Conservation (phyloP, 2,797 vertebrate species). For the Paramormyrops hopkinsi region DNA sequence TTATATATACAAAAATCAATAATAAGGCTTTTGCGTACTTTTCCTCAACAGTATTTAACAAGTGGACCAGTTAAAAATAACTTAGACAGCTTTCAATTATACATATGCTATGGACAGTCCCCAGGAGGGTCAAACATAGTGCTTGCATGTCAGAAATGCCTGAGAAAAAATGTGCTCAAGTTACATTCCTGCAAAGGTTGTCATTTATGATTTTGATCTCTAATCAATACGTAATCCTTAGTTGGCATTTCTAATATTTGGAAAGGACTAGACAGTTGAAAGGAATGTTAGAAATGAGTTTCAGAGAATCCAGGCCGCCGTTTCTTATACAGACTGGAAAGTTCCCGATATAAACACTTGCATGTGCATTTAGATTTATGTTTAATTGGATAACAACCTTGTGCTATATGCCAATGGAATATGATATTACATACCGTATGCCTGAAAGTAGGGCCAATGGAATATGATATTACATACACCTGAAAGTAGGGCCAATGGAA, state of each 20-base stretch:
- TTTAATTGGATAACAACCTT: neutral
- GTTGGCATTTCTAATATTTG: neutral
- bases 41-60: neutral
- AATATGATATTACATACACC: neutral
- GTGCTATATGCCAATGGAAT: neutral
- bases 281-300: neutral
- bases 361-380: neutral
- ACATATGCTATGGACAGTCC: neutral
- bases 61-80: neutral
- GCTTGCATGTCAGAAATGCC: neutral
- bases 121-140: neutral
- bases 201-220: neutral
- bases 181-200: neutral
- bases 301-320: neutral
- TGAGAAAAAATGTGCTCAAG: neutral
- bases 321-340: neutral
- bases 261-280: neutral
- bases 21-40: neutral
- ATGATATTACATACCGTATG: neutral
- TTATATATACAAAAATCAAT: neutral
- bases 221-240: neutral
- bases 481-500: neutral
- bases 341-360: neutral
- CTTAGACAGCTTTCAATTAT: neutral
- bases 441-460: neutral